phyloP scores from a whole-genome alignment of 2,797 vertebrate genomes.

The Aotus griseimembra region DNA sequence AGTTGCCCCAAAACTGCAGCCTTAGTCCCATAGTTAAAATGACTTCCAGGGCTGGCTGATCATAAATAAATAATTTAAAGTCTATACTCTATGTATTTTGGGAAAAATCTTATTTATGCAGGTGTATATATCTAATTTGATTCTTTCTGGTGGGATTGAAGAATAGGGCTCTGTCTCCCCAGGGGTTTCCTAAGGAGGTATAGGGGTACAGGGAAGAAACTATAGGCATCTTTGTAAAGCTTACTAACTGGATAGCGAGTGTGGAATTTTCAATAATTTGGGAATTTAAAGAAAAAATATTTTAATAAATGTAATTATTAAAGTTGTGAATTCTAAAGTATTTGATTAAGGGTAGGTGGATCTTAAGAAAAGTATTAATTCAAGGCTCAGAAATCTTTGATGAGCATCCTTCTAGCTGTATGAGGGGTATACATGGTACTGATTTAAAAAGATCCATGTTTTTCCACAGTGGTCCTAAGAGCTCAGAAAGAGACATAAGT shows the following conservation, averaged over 20 bases:
- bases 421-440: background rate
- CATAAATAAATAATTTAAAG: background rate
- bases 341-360: background rate
- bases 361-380: background rate
- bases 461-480: background rate
- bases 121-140: background rate
- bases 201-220: background rate
- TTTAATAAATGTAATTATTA: background rate
- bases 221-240: background rate
- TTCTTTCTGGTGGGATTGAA: background rate
- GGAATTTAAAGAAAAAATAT: background rate
- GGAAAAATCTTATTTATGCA: background rate
- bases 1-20: background rate
- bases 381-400: background rate
- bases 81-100: too few relatives aligned
- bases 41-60: background rate
- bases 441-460: background rate
- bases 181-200: fast-evolving
- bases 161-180: background rate
- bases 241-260: background rate
- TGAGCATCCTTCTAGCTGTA: background rate
- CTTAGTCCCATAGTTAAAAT: background rate
- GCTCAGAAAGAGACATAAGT: background rate
- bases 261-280: background rate
- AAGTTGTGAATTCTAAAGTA: background rate